Conservation (phyloP, 1,140 invertebrate species). For the Liolophura sinensis region DNA sequence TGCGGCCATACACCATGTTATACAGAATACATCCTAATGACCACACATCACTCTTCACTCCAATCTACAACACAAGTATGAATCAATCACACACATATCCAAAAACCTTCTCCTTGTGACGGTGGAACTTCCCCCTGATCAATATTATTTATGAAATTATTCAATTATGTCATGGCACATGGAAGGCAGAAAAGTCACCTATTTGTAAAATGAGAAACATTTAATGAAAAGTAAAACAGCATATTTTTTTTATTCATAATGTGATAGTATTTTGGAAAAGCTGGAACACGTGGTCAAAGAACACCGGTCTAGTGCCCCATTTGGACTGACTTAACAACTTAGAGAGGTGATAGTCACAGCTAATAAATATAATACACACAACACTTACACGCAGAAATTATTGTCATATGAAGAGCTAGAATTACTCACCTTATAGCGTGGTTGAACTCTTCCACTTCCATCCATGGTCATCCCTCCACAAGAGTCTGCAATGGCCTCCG, state of each 20-base stretch:
- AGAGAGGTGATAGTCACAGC: too few species aligned
- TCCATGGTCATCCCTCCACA: conserved; percentile 26
- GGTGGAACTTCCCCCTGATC: not conserved
- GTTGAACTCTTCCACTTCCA: conserved; percentile 20
- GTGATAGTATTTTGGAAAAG: too few species aligned
- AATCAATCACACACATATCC: not conserved
- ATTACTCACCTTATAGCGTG: conserved; percentile 38
- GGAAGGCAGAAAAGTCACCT: not conserved
- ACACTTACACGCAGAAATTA: too few species aligned
- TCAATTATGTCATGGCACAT: not conserved
- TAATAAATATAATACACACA: not conserved
- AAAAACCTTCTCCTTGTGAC: not conserved
- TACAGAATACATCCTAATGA: conserved; percentile 97
- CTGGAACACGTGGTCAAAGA: not conserved
- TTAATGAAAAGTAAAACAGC: too few species aligned
- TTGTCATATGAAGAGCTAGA: not conserved
- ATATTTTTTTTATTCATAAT: too few species aligned
- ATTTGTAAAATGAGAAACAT: too few species aligned
- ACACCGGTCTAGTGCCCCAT: not conserved
- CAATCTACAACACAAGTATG: conserved; percentile 70
- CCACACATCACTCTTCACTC: conserved; percentile 95
- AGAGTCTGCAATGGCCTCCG: conserved; percentile 78
- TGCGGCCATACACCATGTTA: conserved; percentile 84
- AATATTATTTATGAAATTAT: conserved; percentile 1
- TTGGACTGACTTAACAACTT: not conserved